phyloP scores from a whole-genome alignment of 2,797 vertebrate species.

The Sphenodon punctatus region DNA sequence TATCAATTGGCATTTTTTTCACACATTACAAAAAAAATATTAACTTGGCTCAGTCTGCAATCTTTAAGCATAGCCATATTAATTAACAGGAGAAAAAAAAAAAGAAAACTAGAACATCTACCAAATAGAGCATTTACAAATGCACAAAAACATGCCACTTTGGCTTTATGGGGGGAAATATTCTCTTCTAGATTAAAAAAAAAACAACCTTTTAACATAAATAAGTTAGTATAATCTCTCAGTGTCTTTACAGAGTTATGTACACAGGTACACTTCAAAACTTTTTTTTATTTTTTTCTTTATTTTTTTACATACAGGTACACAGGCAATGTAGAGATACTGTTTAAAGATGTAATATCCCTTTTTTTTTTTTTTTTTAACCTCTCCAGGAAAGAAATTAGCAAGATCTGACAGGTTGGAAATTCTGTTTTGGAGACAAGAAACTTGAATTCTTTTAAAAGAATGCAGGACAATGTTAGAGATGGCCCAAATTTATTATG shows the following conservation, averaged over 20 bases:
- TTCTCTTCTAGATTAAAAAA: conserved; percentile 86
- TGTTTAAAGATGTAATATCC: conserved; percentile 81
- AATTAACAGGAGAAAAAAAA: conserved; percentile 69
- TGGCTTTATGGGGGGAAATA: conserved; percentile 89
- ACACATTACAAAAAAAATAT: conserved; percentile 89
- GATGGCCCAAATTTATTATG: background rate
- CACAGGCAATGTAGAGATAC: conserved; percentile 79
- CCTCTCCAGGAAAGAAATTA: conserved; percentile 39
- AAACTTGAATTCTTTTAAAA: conserved; percentile 24
- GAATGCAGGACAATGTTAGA: conserved; percentile 23
- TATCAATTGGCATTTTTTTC: conserved; percentile 80
- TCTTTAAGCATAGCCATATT: conserved; percentile 85
- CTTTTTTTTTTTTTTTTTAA: conserved; percentile 60
- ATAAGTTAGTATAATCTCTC: conserved; percentile 99
- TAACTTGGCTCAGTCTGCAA: conserved; percentile 98
- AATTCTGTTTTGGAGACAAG: conserved; percentile 16
- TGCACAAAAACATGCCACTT: conserved; percentile 91
- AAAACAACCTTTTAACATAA: conserved; percentile 92
- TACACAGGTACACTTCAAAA: conserved; percentile 82
- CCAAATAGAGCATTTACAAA: conserved; percentile 90
- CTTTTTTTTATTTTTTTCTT: conserved; percentile 69
- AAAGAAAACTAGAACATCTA: conserved; percentile 80
- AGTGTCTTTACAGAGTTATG: conserved; percentile 96
- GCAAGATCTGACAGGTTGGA: conserved; percentile 41
- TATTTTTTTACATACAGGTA: conserved; percentile 75